A percentile compares a stretch with the other conserved stretches of the same genome.
These are phyloP conservation scores for Apocheima hispidaria DNA, from an alignment of 2,888 invertebrate genomes.

Conservation along the genomic window DNA sequence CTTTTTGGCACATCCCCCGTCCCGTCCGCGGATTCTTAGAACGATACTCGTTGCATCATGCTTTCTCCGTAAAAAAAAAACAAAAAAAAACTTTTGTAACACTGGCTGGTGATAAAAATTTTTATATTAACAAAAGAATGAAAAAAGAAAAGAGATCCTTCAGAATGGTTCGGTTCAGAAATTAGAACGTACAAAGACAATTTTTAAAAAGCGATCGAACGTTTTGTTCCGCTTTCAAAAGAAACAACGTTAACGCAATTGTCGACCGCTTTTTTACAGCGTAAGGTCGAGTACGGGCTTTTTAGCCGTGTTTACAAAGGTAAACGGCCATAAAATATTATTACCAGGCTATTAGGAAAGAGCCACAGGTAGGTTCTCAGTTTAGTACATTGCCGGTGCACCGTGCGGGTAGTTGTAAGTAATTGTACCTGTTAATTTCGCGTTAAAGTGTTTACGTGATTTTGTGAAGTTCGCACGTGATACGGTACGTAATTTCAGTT, in stretches of 20 bases:
- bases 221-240: slow-evolving; percentile 60
- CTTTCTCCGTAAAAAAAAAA: slow-evolving; percentile 62
- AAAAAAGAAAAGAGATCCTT: slow-evolving; percentile 20
- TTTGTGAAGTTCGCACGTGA: slow-evolving; percentile 54
- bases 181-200: slow-evolving; percentile 53
- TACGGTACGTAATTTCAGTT: slow-evolving; percentile 44
- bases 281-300: slow-evolving; percentile 67
- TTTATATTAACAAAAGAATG: slow-evolving; percentile 14
- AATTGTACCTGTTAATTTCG: slow-evolving; percentile 76
- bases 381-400: slow-evolving; percentile 71
- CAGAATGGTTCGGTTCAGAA: slow-evolving; percentile 41
- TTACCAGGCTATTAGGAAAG: slow-evolving; percentile 75
- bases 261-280: slow-evolving; percentile 68
- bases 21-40: slow-evolving; percentile 82
- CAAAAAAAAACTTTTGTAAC: slow-evolving; percentile 35
- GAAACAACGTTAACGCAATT: slow-evolving; percentile 71
- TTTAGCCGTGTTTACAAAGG: slow-evolving; percentile 80
- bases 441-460: slow-evolving; percentile 65
- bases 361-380: slow-evolving; percentile 79
- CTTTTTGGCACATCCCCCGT: slow-evolving; percentile 86
- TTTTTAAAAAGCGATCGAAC: slow-evolving; percentile 57
- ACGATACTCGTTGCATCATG: slow-evolving; percentile 72
- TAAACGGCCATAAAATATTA: slow-evolving; percentile 83
- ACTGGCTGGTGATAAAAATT: slow-evolving; percentile 17
- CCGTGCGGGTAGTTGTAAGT: slow-evolving; percentile 65